phyloP scores from a whole-genome alignment of 2,888 invertebrate genomes.

The Eilema caniola region DNA sequence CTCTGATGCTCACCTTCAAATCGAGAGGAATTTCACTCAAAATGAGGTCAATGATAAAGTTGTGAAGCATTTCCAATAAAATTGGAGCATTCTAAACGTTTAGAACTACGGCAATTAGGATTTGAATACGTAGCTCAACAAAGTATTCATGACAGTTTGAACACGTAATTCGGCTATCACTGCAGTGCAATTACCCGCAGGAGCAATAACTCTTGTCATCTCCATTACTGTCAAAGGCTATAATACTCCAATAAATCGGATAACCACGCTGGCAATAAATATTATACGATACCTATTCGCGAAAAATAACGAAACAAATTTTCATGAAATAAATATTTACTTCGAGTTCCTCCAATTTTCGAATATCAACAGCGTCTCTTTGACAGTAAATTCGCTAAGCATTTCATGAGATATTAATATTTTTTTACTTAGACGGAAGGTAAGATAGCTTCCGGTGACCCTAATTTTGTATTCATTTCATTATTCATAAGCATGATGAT shows the following conservation, averaged over 20 bases:
- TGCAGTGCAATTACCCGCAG: not conserved
- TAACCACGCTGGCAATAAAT: constrained; percentile 1
- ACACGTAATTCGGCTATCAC: not conserved
- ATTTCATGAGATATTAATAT: constrained; percentile 16
- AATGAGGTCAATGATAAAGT: too few relatives aligned
- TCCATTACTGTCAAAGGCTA: constrained; percentile 5
- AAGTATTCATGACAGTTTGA: not conserved
- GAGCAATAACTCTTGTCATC: not conserved
- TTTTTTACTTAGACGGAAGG: constrained; percentile 8
- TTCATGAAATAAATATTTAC: constrained; percentile 37
- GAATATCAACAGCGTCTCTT: constrained; percentile 18
- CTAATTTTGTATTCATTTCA: constrained; percentile 13
- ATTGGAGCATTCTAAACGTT: too few relatives aligned
- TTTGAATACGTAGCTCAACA: not conserved
- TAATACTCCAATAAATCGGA: not conserved
- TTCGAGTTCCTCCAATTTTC: constrained; percentile 24
- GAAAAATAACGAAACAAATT: constrained; percentile 29
- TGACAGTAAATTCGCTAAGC: constrained; percentile 15
- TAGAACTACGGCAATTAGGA: not conserved
- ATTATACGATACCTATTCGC: constrained; percentile 3
- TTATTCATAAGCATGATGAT: constrained; percentile 12
- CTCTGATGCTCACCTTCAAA: too few relatives aligned
- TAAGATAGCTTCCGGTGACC: constrained; percentile 6
- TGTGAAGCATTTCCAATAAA: too few relatives aligned
- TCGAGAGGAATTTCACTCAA: too few relatives aligned